Conservation (phyloP, 2,797 vertebrate genomes). For the Microchirus variegatus region DNA sequence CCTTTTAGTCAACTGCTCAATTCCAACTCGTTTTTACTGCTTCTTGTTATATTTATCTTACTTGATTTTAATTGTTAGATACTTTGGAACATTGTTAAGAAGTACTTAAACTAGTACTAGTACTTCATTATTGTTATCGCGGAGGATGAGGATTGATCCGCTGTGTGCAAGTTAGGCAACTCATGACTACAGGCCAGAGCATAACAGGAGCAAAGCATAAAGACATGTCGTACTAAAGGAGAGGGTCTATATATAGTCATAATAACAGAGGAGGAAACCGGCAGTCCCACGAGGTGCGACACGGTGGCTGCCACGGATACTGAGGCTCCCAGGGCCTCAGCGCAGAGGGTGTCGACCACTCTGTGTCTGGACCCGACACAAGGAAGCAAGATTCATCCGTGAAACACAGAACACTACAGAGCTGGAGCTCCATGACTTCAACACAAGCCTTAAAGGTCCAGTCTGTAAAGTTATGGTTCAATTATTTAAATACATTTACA, state of each 20-base stretch:
- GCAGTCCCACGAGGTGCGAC: slow-evolving; percentile 67
- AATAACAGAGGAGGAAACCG: slow-evolving; percentile 72
- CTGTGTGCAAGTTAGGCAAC: slow-evolving; percentile 18
- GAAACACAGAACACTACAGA: background rate
- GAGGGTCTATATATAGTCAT: slow-evolving; percentile 71
- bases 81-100: too few relatives aligned
- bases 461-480: too few relatives aligned
- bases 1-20: too few relatives aligned
- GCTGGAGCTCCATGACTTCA: background rate
- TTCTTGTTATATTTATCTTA: too few relatives aligned
- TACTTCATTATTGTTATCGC: too few relatives aligned
- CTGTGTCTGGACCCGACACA: slow-evolving; percentile 31
- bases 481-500: too few relatives aligned
- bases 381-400: background rate
- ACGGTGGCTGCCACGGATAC: slow-evolving; percentile 63
- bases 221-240: slow-evolving; percentile 55
- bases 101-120: too few relatives aligned
- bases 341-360: slow-evolving; percentile 25
- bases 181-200: slow-evolving; percentile 28
- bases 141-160: too few relatives aligned
- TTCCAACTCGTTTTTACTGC: too few relatives aligned
- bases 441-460: too few relatives aligned
- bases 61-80: too few relatives aligned
- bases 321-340: slow-evolving; percentile 35
- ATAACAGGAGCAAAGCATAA: slow-evolving; percentile 43